These are phyloP conservation scores for Deilephila porcellus DNA, from an alignment of 2,888 invertebrate species.

Conservation along the genomic window DNA sequence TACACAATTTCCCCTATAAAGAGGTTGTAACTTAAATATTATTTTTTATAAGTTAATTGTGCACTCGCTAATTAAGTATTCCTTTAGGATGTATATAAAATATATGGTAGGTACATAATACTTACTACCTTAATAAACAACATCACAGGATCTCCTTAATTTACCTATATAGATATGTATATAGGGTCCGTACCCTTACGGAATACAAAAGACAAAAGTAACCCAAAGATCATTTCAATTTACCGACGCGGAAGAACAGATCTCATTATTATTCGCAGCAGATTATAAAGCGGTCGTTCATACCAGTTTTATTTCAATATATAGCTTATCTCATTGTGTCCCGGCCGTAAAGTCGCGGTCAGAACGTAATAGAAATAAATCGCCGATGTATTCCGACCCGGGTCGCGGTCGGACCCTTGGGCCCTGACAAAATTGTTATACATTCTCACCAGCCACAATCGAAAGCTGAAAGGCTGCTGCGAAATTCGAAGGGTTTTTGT, in stretches of 20 bases:
- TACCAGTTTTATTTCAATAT: not conserved
- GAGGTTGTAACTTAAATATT: too few species aligned
- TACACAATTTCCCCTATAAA: too few species aligned
- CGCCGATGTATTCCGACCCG: conserved; percentile 44
- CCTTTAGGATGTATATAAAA: too few species aligned
- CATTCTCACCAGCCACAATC: conserved; percentile 52
- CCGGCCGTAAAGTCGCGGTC: conserved; percentile 44
- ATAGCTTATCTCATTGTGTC: conserved; percentile 40
- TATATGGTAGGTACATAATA: too few species aligned
- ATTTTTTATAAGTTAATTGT: too few species aligned
- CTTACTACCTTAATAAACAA: too few species aligned
- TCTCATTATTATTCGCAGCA: conserved; percentile 3
- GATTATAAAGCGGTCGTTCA: not conserved
- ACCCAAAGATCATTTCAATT: not conserved
- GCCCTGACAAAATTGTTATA: conserved; percentile 45
- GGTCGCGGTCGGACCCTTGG: conserved; percentile 34
- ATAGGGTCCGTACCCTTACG: too few species aligned
- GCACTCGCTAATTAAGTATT: too few species aligned
- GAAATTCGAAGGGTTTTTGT: conserved; percentile 24
- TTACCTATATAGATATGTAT: too few species aligned
- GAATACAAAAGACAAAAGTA: not conserved
- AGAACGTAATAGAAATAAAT: conserved; percentile 65
- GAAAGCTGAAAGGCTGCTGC: conserved; percentile 55
- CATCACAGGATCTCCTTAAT: too few species aligned
- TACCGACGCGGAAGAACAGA: conserved; percentile 3